These are phyloP conservation scores for Melinopterus prodromus DNA, from an alignment of 2,888 invertebrate genomes.

Conservation along the genomic window DNA sequence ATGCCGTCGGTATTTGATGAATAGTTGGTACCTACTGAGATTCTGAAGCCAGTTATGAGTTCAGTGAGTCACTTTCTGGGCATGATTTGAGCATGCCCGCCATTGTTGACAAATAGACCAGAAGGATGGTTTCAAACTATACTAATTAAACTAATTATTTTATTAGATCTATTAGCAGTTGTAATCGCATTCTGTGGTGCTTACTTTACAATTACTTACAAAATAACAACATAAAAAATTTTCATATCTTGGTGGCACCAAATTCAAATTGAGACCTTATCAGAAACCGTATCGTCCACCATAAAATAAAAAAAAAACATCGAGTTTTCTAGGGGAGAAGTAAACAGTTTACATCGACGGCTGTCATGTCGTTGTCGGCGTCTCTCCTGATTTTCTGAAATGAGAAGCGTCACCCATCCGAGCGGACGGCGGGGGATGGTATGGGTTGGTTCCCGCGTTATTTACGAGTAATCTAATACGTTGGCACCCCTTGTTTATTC, in stretches of 20 bases:
- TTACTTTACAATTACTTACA: not conserved
- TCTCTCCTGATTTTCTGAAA: not conserved
- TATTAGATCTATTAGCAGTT: too few species aligned
- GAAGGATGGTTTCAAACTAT: too few species aligned
- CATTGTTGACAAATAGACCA: too few species aligned
- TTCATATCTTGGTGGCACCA: not conserved
- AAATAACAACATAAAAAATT: not conserved
- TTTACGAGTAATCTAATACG: constrained; percentile 31
- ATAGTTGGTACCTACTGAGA: too few species aligned
- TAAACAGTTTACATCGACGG: constrained; percentile 4
- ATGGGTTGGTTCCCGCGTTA: constrained; percentile 17
- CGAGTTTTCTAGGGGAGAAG: not conserved
- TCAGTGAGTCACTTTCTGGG: too few species aligned
- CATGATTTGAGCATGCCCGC: too few species aligned
- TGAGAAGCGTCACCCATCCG: not conserved
- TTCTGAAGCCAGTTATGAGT: too few species aligned
- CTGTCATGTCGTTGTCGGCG: constrained; percentile 19
- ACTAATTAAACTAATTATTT: too few species aligned
- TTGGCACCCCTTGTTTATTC: constrained; percentile 30
- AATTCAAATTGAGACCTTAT: not conserved
- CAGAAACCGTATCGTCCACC: not conserved
- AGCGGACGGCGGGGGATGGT: not conserved
- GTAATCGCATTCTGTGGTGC: too few species aligned
- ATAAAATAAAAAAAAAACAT: not conserved
- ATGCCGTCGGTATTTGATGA: too few species aligned